These are phyloP conservation scores for Catharus ustulatus DNA, from an alignment of 2,797 vertebrate genomes.

Conservation along the genomic window DNA sequence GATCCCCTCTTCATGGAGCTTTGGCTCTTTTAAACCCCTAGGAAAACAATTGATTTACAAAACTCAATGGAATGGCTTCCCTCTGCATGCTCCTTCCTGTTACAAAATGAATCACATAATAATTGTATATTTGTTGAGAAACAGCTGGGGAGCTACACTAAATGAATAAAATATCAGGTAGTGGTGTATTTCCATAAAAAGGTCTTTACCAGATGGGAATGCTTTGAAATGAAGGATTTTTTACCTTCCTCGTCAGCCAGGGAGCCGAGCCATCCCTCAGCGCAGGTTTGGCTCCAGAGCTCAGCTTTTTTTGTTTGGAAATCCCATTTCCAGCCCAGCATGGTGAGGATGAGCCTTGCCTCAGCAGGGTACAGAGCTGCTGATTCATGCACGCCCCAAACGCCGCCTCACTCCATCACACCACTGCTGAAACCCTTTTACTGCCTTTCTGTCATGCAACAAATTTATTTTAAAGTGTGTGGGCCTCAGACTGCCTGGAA, in stretches of 20 bases:
- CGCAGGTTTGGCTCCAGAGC: not conserved
- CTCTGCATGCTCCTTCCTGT: not conserved
- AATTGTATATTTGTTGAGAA: slow-evolving; percentile 35
- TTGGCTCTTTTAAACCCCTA: not conserved
- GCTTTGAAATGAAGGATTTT: not conserved
- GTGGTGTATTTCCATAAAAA: not conserved
- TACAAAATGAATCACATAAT: not conserved
- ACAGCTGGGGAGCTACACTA: not conserved
- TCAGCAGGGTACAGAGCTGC: not conserved
- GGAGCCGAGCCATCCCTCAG: not conserved
- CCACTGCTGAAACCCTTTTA: slow-evolving; percentile 16
- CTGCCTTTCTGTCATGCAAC: slow-evolving; percentile 61
- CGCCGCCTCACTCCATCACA: not conserved
- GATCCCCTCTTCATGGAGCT: not conserved
- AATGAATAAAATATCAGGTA: slow-evolving; percentile 17
- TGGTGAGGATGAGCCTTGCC: not conserved
- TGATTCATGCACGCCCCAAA: slow-evolving; percentile 31
- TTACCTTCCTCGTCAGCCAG: not conserved
- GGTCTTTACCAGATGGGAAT: not conserved
- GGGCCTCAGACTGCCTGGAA: slow-evolving; percentile 51
- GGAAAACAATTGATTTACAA: not conserved
- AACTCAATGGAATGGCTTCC: not conserved
- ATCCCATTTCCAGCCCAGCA: not conserved
- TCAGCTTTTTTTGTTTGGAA: not conserved
- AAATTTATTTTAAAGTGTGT: slow-evolving; percentile 68